Conservation (phyloP, 2,797 vertebrate species). For the Scleropages formosus region DNA sequence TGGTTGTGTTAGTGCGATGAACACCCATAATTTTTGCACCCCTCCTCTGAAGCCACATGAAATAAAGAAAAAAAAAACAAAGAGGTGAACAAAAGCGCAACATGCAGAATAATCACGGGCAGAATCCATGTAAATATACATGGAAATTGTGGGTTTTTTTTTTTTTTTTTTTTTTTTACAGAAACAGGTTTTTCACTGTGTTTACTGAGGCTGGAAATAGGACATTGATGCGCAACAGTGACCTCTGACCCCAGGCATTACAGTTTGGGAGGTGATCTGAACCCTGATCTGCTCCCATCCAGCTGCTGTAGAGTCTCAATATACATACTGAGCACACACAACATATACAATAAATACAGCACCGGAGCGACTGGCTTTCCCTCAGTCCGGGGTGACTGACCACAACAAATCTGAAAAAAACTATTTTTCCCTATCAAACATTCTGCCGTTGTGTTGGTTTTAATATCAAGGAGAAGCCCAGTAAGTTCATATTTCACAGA, state of each 20-base stretch:
- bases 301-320: too few species aligned
- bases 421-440: not conserved
- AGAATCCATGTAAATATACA: not conserved
- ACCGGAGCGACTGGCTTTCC: slow-evolving; percentile 9
- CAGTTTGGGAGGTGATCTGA: not conserved
- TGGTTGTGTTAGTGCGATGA: slow-evolving; percentile 64
- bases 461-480: slow-evolving; percentile 32
- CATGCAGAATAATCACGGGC: not conserved
- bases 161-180: too few species aligned
- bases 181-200: not conserved
- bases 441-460: slow-evolving; percentile 20
- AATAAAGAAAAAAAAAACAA: slow-evolving; percentile 12
- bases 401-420: not conserved
- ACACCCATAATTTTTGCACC: slow-evolving; percentile 51
- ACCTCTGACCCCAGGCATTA: slow-evolving; percentile 12
- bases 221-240: not conserved
- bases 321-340: too few species aligned
- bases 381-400: not conserved
- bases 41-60: slow-evolving; percentile 51
- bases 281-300: too few species aligned
- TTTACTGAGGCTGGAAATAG: slow-evolving; percentile 1
- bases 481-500: slow-evolving; percentile 36
- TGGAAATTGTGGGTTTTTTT: too few species aligned
- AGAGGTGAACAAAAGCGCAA: not conserved
- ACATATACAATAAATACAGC: not conserved